These are phyloP conservation scores for Symphodus melops DNA, from an alignment of 2,113 vertebrate species.

Conservation along the genomic window DNA sequence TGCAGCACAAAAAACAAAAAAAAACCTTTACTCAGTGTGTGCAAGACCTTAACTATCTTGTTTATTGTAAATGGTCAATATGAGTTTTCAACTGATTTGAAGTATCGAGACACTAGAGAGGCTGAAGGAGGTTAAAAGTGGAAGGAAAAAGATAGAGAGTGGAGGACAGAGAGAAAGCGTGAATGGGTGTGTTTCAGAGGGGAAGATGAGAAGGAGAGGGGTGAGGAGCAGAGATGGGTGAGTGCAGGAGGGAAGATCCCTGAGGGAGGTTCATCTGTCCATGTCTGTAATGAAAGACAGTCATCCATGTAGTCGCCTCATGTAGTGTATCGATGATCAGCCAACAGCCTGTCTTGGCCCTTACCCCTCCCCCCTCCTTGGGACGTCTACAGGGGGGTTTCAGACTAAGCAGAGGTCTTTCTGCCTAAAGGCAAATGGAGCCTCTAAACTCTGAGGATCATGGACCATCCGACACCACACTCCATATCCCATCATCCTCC, in stretches of 20 bases:
- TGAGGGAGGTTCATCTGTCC: conserved; percentile 75
- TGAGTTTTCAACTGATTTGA: too few species aligned
- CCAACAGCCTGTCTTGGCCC: conserved; percentile 38
- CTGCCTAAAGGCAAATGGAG: conserved; percentile 54
- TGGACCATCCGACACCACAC: conserved; percentile 63
- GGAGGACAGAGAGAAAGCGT: not conserved
- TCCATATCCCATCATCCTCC: conserved; percentile 42
- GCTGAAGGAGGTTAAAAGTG: not conserved
- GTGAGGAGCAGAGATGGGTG: conserved; percentile 8
- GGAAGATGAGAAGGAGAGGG: conserved; percentile 16
- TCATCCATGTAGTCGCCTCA: conserved; percentile 67
- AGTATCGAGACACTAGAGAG: too few species aligned
- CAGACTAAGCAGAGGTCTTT: conserved; percentile 29
- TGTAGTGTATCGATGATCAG: conserved; percentile 70
- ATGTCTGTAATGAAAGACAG: conserved; percentile 76
- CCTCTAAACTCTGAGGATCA: conserved; percentile 59
- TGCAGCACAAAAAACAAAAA: too few species aligned
- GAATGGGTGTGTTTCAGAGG: too few species aligned
- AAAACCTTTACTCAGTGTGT: too few species aligned
- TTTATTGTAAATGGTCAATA: too few species aligned
- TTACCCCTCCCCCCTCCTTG: not conserved
- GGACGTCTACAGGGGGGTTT: conserved; percentile 53
- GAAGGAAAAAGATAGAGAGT: not conserved
- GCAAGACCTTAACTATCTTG: too few species aligned
- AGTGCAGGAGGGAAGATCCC: conserved; percentile 55